Conservation (phyloP, 30 jellyfish, hydroid and myxozoan species). For the Phacellophora camtschatica region DNA sequence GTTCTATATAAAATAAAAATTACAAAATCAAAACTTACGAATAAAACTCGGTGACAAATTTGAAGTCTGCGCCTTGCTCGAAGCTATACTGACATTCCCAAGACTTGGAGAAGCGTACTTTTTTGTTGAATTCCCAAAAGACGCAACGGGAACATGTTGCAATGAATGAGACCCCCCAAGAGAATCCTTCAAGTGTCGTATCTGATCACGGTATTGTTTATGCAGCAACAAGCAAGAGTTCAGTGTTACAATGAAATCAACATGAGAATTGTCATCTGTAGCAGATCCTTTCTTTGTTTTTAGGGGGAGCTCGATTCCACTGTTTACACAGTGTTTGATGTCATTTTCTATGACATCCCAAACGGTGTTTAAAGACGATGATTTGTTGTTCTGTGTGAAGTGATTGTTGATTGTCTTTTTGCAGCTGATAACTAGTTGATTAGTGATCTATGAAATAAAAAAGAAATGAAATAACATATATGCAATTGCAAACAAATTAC, state of each 20-base stretch:
- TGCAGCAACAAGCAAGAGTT: conserved; percentile 46
- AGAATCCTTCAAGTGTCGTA: conserved; percentile 66
- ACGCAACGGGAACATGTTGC: conserved; percentile 49
- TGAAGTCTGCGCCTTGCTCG: conserved; percentile 11
- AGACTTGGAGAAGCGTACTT: conserved; percentile 47
- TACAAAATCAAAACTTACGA: conserved; percentile 5
- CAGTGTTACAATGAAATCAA: conserved; percentile 26
- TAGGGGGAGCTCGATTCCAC: neutral
- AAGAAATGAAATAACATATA: neutral
- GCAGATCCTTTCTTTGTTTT: conserved; percentile 27
- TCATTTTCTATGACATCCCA: conserved; percentile 52
- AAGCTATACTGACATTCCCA: conserved; percentile 29
- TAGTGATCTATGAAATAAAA: conserved; percentile 34
- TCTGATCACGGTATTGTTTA: conserved; percentile 64
- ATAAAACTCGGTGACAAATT: conserved; percentile 35
- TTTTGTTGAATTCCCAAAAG: conserved; percentile 10
- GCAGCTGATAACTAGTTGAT: conserved; percentile 63
- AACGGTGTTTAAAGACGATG: neutral
- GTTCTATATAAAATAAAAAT: neutral
- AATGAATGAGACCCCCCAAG: conserved; percentile 72
- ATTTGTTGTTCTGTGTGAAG: neutral
- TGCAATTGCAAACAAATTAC: too few species aligned
- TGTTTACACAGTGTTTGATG: neutral
- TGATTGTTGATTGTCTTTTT: conserved; percentile 26
- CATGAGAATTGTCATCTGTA: neutral